Evolutionary conservation across 37 sponge, comb jelly and placozoan genomes (phyloP).

Genomic region (Eunapius fragilis): DNA sequence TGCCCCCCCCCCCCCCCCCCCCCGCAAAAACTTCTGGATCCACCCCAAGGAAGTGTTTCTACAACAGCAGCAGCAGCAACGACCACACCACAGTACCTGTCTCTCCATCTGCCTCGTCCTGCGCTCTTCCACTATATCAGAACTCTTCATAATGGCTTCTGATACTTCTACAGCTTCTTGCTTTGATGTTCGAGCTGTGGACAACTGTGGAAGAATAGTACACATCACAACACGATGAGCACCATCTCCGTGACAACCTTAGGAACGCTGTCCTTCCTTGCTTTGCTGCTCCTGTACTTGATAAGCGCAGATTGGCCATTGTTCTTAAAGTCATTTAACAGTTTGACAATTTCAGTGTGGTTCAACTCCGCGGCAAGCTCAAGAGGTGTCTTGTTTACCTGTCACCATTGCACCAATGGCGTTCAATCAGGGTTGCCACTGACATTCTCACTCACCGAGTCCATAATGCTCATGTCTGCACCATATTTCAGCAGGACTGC

Average conservation of each 20-base stretch:
- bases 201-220: background rate
- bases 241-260: background rate
- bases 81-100: slow-evolving; percentile 10
- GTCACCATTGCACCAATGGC: background rate
- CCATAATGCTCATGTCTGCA: slow-evolving; percentile 56
- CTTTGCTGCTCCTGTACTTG: slow-evolving; percentile 27
- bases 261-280: background rate
- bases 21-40: no score
- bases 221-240: background rate
- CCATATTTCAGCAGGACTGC: slow-evolving; percentile 67
- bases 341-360: slow-evolving; percentile 20
- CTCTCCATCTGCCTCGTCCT: slow-evolving; percentile 25
- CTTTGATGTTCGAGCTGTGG: slow-evolving; percentile 16
- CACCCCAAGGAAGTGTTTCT: no score
- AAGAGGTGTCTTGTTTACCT: slow-evolving; percentile 72
- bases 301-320: slow-evolving; percentile 29
- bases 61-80: no score
- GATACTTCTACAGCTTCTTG: slow-evolving; percentile 52
- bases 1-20: no score
- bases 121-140: slow-evolving; percentile 19
- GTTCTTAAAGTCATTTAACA: slow-evolving; percentile 50
- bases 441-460: slow-evolving; percentile 11
- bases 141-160: slow-evolving; percentile 16
- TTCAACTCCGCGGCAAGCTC: slow-evolving; percentile 45
- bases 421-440: no score